These are phyloP conservation scores for Arnoldichthys spilopterus DNA, from an alignment of 2,797 vertebrate genomes.

Conservation along the genomic window DNA sequence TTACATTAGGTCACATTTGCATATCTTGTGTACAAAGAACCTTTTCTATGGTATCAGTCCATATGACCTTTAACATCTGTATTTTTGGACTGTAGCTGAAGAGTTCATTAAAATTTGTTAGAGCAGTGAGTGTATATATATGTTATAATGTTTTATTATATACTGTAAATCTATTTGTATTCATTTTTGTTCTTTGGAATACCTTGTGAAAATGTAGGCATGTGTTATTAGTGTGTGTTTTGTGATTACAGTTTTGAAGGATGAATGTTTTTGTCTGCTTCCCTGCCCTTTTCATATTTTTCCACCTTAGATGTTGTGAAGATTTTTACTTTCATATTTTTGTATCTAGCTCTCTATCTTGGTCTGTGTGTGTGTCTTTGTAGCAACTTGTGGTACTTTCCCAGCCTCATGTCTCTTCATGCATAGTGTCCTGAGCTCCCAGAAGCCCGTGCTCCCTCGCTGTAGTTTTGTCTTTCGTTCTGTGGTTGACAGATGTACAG, in stretches of 20 bases:
- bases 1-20: no score
- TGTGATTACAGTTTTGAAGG: neutral
- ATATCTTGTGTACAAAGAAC: no score
- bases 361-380: conserved; percentile 48
- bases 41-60: no score
- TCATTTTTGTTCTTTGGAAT: no score
- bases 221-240: neutral
- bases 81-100: no score
- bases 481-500: conserved; percentile 60
- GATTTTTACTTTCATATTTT: neutral
- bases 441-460: conserved; percentile 55
- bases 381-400: conserved; percentile 57
- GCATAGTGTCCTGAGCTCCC: conserved; percentile 47
- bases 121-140: no score
- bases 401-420: conserved; percentile 57
- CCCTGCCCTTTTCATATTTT: conserved; percentile 4
- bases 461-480: conserved; percentile 59
- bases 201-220: neutral
- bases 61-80: no score
- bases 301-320: neutral
- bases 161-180: no score
- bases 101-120: no score
- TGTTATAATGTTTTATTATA: no score
- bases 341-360: conserved; percentile 13
- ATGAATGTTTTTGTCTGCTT: neutral